These are phyloP conservation scores for Pseudanteris insignis DNA, from an alignment of 2,888 invertebrate genomes.

Conservation along the genomic window DNA sequence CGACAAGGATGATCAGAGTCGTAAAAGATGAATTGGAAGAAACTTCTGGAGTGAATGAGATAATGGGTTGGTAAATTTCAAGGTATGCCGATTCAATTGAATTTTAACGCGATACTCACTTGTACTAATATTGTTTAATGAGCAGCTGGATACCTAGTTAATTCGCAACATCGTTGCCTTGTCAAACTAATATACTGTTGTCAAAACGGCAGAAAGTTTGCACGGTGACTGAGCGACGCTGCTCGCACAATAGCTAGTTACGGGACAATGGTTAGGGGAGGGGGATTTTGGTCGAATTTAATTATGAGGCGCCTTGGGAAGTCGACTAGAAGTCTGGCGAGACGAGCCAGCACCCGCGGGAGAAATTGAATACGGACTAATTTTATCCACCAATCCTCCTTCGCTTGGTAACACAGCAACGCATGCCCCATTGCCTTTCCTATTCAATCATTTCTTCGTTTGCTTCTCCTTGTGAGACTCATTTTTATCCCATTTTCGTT, in stretches of 20 bases:
- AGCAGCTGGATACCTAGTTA: constrained; percentile 35
- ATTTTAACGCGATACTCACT: constrained; percentile 22
- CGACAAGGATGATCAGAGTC: no score
- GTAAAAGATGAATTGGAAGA: no score
- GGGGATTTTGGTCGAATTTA: constrained; percentile 66
- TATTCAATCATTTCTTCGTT: constrained; percentile 5
- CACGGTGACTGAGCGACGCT: constrained; percentile 53
- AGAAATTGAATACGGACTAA: constrained; percentile 66
- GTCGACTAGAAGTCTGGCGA: constrained; percentile 53
- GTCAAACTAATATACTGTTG: constrained; percentile 44
- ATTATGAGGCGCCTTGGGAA: constrained; percentile 66
- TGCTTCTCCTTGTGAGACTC: constrained; percentile 42
- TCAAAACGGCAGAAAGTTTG: constrained; percentile 53
- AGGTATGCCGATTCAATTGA: no score
- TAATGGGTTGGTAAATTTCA: no score
- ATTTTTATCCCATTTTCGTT: constrained; percentile 12
- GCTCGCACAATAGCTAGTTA: constrained; percentile 66
- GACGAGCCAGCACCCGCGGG: constrained; percentile 54
- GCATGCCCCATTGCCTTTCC: constrained; percentile 38
- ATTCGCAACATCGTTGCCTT: constrained; percentile 32
- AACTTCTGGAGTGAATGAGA: no score
- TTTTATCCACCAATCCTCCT: constrained; percentile 58
- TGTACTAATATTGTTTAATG: constrained; percentile 31
- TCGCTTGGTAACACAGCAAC: constrained; percentile 49
- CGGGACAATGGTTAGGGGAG: constrained; percentile 62